phyloP scores from a whole-genome alignment of 1,140 invertebrate species.

The Bombus waltoni region DNA sequence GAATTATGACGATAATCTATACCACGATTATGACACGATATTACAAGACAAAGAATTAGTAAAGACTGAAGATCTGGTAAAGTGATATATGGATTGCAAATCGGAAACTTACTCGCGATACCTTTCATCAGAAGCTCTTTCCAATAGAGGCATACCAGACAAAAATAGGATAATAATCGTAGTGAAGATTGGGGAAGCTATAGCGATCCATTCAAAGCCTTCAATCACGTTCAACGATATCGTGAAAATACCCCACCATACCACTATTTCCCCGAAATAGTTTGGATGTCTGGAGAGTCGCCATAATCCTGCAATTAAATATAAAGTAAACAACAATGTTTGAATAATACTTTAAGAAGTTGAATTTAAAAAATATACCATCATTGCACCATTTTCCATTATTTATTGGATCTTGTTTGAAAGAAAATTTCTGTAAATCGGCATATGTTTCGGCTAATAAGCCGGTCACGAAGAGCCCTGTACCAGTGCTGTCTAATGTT shows the following conservation, averaged over 20 bases:
- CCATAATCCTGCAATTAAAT: slow-evolving; percentile 89
- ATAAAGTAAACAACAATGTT: neutral
- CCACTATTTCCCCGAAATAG: slow-evolving; percentile 96
- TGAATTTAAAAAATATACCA: slow-evolving; percentile 82
- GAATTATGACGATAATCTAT: too few species aligned
- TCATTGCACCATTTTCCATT: slow-evolving; percentile 95
- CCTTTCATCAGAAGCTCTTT: slow-evolving; percentile 93
- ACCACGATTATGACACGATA: too few species aligned
- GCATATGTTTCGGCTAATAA: slow-evolving; percentile 94
- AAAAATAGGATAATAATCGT: slow-evolving; percentile 94
- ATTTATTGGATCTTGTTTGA: slow-evolving; percentile 93
- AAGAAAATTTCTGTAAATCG: slow-evolving; percentile 95
- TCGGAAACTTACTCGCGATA: slow-evolving; percentile 89
- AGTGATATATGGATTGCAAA: neutral
- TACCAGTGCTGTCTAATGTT: slow-evolving; percentile 91
- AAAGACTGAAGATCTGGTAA: neutral
- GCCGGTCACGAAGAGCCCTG: slow-evolving; percentile 91
- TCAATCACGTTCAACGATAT: slow-evolving; percentile 94
- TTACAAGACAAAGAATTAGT: neutral
- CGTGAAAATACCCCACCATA: slow-evolving; percentile 97
- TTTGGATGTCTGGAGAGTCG: slow-evolving; percentile 95
- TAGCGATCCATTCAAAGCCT: slow-evolving; percentile 91
- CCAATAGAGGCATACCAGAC: slow-evolving; percentile 92
- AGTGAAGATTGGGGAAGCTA: slow-evolving; percentile 94
- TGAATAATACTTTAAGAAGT: neutral